Evolutionary conservation across 2,888 invertebrate species (phyloP).

Genomic region (Macropis europaea): DNA sequence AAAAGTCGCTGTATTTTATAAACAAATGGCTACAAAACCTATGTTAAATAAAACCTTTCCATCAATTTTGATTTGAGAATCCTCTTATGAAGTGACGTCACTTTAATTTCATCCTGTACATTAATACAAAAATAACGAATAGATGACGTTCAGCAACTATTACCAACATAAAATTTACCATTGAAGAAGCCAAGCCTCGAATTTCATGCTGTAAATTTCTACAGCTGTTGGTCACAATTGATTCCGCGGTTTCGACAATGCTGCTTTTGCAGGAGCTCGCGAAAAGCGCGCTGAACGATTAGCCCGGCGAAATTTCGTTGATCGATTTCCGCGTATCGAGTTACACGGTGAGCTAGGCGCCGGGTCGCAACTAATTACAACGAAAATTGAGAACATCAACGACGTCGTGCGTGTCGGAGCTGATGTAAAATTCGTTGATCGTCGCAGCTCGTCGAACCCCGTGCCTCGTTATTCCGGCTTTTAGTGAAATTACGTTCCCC

Average conservation of each 20-base stretch:
- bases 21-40: too few relatives aligned
- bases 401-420: constrained; percentile 25
- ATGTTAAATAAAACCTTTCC: too few relatives aligned
- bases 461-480: constrained; percentile 51
- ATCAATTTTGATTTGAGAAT: too few relatives aligned
- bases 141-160: too few relatives aligned
- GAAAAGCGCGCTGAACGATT: constrained; percentile 32
- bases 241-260: neutral
- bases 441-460: constrained; percentile 29
- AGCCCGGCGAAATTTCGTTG: constrained; percentile 35
- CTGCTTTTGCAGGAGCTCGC: neutral
- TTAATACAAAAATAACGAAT: too few relatives aligned
- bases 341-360: constrained; percentile 26
- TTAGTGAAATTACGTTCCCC: constrained; percentile 57
- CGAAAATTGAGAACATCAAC: constrained; percentile 57
- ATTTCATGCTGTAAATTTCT: too few relatives aligned
- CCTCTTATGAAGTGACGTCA: too few relatives aligned
- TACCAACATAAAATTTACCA: too few relatives aligned
- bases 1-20: too few relatives aligned
- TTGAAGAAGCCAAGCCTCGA: too few relatives aligned
- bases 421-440: constrained; percentile 54
- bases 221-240: too few relatives aligned
- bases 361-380: constrained; percentile 50
- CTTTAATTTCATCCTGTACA: too few relatives aligned
- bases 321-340: constrained; percentile 42